Percentiles rank a stretch among this genome's conserved stretches.
Evolutionary conservation across 2,797 vertebrate genomes (phyloP).

Genomic region (Serranus cabrilla): DNA sequence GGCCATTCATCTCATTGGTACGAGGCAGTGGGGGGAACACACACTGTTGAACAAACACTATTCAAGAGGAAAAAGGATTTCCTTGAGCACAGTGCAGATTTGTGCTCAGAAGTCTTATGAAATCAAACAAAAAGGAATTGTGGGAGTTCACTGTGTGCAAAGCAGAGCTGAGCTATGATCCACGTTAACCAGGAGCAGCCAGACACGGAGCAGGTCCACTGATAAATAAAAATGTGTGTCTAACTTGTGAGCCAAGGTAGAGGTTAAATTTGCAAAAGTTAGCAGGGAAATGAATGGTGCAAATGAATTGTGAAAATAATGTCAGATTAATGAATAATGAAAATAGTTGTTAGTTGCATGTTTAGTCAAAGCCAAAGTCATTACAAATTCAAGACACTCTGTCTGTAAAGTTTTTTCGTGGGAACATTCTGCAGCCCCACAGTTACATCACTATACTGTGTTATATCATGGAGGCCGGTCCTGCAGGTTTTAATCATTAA

Average conservation of each 20-base stretch:
- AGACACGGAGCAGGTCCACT: not conserved
- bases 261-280: not conserved
- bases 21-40: not conserved
- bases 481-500: not conserved
- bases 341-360: no score
- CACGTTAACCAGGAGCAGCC: not conserved
- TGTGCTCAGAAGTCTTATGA: constrained; percentile 22
- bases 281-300: no score
- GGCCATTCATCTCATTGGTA: constrained; percentile 14
- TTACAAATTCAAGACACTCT: not conserved
- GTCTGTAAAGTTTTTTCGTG: not conserved
- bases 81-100: constrained; percentile 40
- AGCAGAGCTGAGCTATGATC: not conserved
- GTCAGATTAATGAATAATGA: no score
- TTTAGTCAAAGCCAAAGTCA: no score
- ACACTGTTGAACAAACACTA: constrained; percentile 38
- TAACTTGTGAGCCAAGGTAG: not conserved
- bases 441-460: not conserved
- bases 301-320: no score
- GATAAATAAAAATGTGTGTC: not conserved
- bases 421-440: not conserved
- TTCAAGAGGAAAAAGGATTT: constrained; percentile 70
- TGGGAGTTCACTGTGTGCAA: constrained; percentile 17
- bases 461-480: not conserved
- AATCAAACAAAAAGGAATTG: constrained; percentile 49